Evolutionary conservation across 1,140 invertebrate genomes (phyloP).

Genomic region (Frieseomelitta varia): DNA sequence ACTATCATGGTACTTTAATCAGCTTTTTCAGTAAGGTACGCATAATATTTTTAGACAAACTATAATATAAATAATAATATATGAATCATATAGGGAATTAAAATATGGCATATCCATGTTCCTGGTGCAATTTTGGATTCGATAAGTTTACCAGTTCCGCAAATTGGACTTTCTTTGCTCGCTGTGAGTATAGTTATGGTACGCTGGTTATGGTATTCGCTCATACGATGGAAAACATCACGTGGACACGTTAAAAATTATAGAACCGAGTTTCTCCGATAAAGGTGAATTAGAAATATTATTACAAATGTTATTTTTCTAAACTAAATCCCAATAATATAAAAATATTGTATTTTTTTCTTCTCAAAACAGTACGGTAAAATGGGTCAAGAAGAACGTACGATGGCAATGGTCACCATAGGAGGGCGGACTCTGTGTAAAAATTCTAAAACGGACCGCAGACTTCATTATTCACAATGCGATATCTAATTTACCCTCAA

Average conservation of each 20-base stretch:
- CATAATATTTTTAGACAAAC: conserved; percentile 75
- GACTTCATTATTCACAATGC: conserved; percentile 86
- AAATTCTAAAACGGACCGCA: conserved; percentile 96
- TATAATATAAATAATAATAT: not conserved
- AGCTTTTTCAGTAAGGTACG: conserved; percentile 92
- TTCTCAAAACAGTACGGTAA: conserved; percentile 87
- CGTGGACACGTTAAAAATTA: conserved; percentile 89
- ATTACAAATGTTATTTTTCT: not conserved
- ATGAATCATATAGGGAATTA: conserved; percentile 85
- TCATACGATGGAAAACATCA: conserved; percentile 93
- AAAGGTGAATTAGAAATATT: conserved; percentile 66
- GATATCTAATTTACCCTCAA: conserved; percentile 61
- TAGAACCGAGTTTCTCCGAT: conserved; percentile 83
- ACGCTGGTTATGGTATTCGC: conserved; percentile 86
- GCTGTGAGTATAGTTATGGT: conserved; percentile 89
- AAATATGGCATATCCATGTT: conserved; percentile 90
- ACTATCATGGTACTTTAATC: conserved; percentile 89
- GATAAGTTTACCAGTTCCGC: conserved; percentile 88
- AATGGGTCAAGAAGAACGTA: conserved; percentile 96
- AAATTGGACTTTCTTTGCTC: conserved; percentile 87
- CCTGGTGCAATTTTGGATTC: conserved; percentile 89
- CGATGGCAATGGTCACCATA: conserved; percentile 92
- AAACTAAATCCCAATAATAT: not conserved
- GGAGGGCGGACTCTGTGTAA: conserved; percentile 92
- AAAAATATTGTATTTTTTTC: not conserved